A percentile compares a stretch with the other conserved stretches of the same genome.
Evolutionary conservation across 1,140 invertebrate genomes (phyloP).

Genomic region (Ceratosolen fusciceps): DNA sequence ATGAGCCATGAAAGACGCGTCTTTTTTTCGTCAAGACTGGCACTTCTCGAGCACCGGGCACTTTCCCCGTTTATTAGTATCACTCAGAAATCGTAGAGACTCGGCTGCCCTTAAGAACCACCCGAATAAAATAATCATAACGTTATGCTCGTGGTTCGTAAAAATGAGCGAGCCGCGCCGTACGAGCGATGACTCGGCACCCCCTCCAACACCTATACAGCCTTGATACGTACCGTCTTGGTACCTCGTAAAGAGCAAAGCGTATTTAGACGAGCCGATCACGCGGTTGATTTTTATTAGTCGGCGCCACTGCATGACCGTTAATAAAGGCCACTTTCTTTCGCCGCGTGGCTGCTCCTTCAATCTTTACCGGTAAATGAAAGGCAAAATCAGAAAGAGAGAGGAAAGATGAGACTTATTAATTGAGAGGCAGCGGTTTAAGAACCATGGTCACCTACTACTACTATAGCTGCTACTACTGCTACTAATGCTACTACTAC

Average conservation of each 20-base stretch:
- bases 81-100: no score
- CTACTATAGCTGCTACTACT: neutral
- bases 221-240: conserved; percentile 66
- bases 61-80: neutral
- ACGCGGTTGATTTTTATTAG: conserved; percentile 66
- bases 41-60: neutral
- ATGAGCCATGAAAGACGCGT: neutral
- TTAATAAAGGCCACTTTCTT: neutral
- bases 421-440: neutral
- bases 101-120: neutral
- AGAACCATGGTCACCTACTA: neutral
- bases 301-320: conserved; percentile 69
- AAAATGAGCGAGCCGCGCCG: conserved; percentile 31
- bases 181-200: neutral
- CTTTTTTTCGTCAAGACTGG: neutral
- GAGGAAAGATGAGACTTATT: neutral
- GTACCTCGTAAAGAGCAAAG: conserved; percentile 69
- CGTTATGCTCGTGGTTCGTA: neutral
- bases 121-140: neutral
- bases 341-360: neutral
- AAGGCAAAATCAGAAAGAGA: neutral
- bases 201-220: neutral
- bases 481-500: no score
- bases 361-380: neutral
- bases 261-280: conserved; percentile 70